A percentile compares a stretch with the other conserved stretches of the same genome.
Conservation (phyloP, 1,140 invertebrate species). For the roundworm (Caenorhabditis elegans) region WBcel235 BX284602.5:5618501-5619000, state of each 20-base stretch:
- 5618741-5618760: conserved; percentile 85
- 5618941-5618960: conserved; percentile 92
- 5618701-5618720: conserved; percentile 92
- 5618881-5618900: conserved; percentile 92
- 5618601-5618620: conserved; percentile 85
- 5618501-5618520: too few relatives aligned
- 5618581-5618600: too few relatives aligned
- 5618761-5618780: conserved; percentile 89
- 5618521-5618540: too few relatives aligned
- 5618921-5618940: conserved; percentile 80
- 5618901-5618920: conserved; percentile 81
- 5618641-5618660: conserved; percentile 97
- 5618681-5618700: conserved; percentile 86
- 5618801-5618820: conserved; percentile 94
- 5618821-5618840: conserved; percentile 83
- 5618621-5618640: conserved; percentile 94
- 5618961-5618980: conserved; percentile 71
- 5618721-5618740: conserved; percentile 89
- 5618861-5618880: conserved; percentile 76
- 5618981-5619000: not conserved
- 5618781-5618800: conserved; percentile 84
- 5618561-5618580: too few relatives aligned
- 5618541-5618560: too few relatives aligned
- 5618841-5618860: conserved; percentile 73
- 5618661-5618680: conserved; percentile 88